phyloP scores from a whole-genome alignment of 2,113 vertebrate species.

The Callospermophilus lateralis region DNA sequence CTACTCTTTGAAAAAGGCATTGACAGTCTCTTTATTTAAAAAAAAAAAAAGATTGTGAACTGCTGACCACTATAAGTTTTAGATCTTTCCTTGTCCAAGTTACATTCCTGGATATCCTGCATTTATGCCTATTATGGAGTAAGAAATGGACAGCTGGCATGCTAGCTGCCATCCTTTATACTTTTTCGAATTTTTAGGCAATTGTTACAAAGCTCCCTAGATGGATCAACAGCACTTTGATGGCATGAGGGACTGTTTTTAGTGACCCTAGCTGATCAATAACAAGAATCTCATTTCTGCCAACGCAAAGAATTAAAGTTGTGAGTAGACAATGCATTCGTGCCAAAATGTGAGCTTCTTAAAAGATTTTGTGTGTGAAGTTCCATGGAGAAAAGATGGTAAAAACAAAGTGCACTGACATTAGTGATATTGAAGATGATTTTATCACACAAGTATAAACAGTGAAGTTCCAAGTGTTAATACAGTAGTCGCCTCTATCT shows the following conservation, averaged over 20 bases:
- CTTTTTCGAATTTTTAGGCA: constrained; percentile 51
- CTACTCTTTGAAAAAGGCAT: constrained; percentile 46
- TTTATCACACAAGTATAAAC: neutral
- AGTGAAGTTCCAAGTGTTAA: neutral
- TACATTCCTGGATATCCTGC: neutral
- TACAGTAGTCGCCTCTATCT: neutral
- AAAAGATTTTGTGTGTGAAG: neutral
- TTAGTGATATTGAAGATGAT: neutral
- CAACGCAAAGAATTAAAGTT: neutral
- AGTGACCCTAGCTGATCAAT: constrained; percentile 30
- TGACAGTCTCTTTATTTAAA: neutral
- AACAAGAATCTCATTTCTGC: constrained; percentile 42
- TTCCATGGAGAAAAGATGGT: neutral
- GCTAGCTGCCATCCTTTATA: constrained; percentile 43
- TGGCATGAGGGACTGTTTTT: neutral
- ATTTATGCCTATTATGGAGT: neutral
- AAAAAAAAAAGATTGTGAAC: constrained; percentile 8
- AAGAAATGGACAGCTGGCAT: neutral
- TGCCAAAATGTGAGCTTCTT: constrained; percentile 15
- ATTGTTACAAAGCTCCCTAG: constrained; percentile 33
- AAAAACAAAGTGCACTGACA: neutral
- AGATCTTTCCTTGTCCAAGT: neutral
- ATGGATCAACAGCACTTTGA: constrained; percentile 43
- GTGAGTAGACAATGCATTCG: neutral
- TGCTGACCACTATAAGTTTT: neutral